Conservation (phyloP, 2,888 invertebrate species). For the Thecocarcelia acutangulata region DNA sequence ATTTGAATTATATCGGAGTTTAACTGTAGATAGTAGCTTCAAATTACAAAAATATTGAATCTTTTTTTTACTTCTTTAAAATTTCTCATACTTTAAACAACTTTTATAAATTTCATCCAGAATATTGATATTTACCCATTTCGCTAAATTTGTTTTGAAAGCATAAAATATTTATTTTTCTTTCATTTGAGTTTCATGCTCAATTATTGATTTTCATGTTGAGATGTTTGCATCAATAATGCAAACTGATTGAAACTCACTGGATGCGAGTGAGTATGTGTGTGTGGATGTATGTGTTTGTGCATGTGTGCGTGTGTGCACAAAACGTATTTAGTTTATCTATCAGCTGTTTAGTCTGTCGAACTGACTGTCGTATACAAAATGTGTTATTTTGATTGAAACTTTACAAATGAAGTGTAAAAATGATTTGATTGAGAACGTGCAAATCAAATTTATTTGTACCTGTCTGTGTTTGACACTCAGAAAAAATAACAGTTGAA, state of each 20-base stretch:
- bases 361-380: constrained; percentile 19
- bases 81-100: background rate
- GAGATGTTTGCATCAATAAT: constrained; percentile 4
- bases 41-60: no score
- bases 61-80: no score
- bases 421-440: constrained; percentile 64
- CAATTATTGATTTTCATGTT: constrained; percentile 55
- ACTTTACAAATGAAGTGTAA: constrained; percentile 65
- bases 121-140: background rate
- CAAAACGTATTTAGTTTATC: background rate
- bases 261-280: background rate
- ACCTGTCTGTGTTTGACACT: constrained; percentile 26
- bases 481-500: constrained; percentile 2
- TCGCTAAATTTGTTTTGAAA: constrained; percentile 18
- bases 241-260: constrained; percentile 6
- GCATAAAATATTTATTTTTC: background rate
- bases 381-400: constrained; percentile 61
- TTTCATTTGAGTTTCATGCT: constrained; percentile 35
- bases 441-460: constrained; percentile 56
- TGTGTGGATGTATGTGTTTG: no score
- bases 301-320: background rate
- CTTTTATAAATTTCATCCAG: background rate
- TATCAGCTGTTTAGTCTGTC: background rate
- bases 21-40: no score
- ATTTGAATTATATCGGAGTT: no score